Evolutionary conservation across 2,113 vertebrate species (phyloP).

Genomic region (Beaufortia kweichowensis): DNA sequence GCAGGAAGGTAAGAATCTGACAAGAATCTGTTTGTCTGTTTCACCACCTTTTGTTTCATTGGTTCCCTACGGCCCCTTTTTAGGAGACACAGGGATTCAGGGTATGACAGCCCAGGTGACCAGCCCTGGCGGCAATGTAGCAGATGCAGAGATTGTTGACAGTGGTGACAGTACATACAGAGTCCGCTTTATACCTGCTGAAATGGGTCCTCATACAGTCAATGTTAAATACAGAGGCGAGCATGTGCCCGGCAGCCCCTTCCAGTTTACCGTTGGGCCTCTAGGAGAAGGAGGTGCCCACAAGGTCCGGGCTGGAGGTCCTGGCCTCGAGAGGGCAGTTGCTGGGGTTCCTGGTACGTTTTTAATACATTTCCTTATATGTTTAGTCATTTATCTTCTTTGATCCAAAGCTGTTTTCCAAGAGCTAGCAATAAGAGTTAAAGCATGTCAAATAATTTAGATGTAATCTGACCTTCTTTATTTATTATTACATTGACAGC

Average conservation of each 20-base stretch:
- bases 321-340: conserved; percentile 85
- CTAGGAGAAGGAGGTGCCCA: conserved; percentile 87
- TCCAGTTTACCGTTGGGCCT: conserved; percentile 91
- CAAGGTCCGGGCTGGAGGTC: conserved; percentile 88
- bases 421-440: too few relatives aligned
- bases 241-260: conserved; percentile 90
- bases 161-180: conserved; percentile 90
- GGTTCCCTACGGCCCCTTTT: background rate
- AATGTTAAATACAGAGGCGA: conserved; percentile 90
- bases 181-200: conserved; percentile 88
- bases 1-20: conserved; percentile 85
- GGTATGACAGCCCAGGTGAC: conserved; percentile 92
- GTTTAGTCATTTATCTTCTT: too few relatives aligned
- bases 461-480: too few relatives aligned
- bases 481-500: conserved; percentile 63
- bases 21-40: too few relatives aligned
- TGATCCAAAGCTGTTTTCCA: background rate
- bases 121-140: conserved; percentile 86
- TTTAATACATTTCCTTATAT: background rate
- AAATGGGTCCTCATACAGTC: conserved; percentile 89
- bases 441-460: too few relatives aligned
- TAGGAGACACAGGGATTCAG: conserved; percentile 82
- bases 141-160: conserved; percentile 87
- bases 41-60: background rate
- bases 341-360: conserved; percentile 82